A percentile compares a stretch with the other conserved stretches of the same genome.
Conservation (phyloP, 2,797 vertebrate species). For the Cryptoprocta ferox region DNA sequence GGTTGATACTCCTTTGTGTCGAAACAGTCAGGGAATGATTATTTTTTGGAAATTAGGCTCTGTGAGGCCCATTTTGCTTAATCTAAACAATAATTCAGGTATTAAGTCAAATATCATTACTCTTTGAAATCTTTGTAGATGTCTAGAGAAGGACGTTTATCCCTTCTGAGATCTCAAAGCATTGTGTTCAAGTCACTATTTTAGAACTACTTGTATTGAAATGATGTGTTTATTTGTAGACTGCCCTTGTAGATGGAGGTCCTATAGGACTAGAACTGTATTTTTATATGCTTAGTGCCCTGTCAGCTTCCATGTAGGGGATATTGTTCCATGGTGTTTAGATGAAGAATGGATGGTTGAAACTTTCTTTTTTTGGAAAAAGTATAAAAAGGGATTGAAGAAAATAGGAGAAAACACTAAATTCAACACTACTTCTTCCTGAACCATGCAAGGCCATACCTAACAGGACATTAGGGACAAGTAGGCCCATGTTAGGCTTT, state of each 20-base stretch:
- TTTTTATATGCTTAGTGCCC: background rate
- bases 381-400: constrained; percentile 2
- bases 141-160: background rate
- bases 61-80: constrained; percentile 4
- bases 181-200: background rate
- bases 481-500: background rate
- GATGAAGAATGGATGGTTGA: background rate
- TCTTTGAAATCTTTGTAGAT: constrained; percentile 33
- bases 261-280: background rate
- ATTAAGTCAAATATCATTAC: background rate
- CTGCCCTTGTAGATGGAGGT: background rate
- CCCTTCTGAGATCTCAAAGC: background rate
- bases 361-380: background rate
- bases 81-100: background rate
- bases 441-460: background rate
- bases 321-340: background rate
- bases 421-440: background rate
- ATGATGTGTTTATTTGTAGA: background rate
- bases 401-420: background rate
- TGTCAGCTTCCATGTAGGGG: background rate
- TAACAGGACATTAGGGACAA: background rate
- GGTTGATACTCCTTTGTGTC: background rate
- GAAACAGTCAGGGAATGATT: background rate
- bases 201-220: constrained; percentile 6
- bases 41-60: background rate